Evolutionary conservation across 92 coral and sea anemone genomes (phyloP).

Genomic region (Actinernus sp.): DNA sequence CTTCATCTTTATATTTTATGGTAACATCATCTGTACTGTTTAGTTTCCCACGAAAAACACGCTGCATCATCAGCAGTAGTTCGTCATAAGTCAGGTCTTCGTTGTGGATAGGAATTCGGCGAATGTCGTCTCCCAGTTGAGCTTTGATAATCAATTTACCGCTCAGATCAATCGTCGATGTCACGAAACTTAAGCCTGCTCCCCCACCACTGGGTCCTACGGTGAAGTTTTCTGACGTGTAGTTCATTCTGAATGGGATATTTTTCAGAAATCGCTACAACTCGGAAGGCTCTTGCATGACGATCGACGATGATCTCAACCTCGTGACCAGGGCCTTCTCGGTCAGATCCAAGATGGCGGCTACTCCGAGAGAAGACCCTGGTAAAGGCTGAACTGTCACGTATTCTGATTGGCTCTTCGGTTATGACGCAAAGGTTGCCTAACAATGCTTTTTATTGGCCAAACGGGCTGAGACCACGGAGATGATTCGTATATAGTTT

Average conservation of each 20-base stretch:
- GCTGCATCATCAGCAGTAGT: constrained; percentile 95
- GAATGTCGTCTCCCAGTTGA: constrained; percentile 95
- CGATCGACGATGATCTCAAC: no score
- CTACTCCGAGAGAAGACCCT: no score
- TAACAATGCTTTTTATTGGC: no score
- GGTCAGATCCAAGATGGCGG: no score
- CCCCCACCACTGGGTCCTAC: constrained; percentile 64
- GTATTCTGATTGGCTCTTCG: no score
- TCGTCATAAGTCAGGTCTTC: constrained; percentile 99
- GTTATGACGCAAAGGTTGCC: no score
- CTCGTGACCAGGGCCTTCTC: no score
- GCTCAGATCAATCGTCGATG: constrained; percentile 82
- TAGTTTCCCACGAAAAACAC: constrained; percentile 91
- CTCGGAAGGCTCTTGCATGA: no score
- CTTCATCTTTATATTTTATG: constrained; percentile 96
- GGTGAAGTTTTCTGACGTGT: constrained; percentile 82
- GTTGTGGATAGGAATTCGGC: constrained; percentile 98
- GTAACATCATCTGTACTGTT: constrained; percentile 91
- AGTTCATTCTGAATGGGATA: constrained; percentile 43
- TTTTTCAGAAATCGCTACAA: no score
- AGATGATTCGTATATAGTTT: no score
- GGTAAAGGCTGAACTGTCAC: no score
- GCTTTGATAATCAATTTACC: constrained; percentile 95
- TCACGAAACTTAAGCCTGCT: constrained; percentile 74
- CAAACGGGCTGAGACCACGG: no score